Evolutionary conservation across 2,113 vertebrate species (phyloP).

Genomic region (Dromaius novaehollandiae): DNA sequence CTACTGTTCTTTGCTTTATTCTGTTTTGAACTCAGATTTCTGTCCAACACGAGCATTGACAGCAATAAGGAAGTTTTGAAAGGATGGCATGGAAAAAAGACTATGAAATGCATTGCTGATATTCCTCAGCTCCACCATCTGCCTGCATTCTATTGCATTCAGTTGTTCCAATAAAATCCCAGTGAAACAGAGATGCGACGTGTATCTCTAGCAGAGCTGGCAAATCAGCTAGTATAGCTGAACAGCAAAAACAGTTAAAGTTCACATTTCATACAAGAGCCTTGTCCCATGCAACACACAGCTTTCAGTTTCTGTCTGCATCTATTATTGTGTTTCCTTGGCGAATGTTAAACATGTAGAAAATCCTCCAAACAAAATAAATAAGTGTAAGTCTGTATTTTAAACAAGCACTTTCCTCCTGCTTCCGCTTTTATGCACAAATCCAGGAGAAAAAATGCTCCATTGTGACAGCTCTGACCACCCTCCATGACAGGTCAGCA

Average conservation of each 20-base stretch:
- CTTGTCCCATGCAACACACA: not conserved
- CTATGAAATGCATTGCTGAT: not conserved
- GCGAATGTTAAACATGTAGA: not conserved
- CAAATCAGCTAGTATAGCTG: not conserved
- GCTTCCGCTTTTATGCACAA: not conserved
- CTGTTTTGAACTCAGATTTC: not conserved
- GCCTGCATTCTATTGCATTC: not conserved
- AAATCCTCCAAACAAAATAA: not conserved
- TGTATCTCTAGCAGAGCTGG: not conserved
- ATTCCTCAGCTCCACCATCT: not conserved
- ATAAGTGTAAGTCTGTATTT: not conserved
- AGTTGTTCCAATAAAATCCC: not conserved
- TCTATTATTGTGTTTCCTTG: not conserved
- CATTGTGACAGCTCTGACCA: not conserved
- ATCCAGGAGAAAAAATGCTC: not conserved
- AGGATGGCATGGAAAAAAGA: not conserved
- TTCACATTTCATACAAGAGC: not conserved
- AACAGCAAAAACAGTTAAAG: not conserved
- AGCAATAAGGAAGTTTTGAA: not conserved
- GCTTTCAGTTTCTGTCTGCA: not conserved
- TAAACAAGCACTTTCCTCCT: not conserved
- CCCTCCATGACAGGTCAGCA: slow-evolving; percentile 31
- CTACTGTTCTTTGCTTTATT: not conserved
- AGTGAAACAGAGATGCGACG: not conserved
- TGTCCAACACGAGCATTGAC: not conserved